Evolutionary conservation across 2,888 invertebrate species (phyloP).

Genomic region (Athetis lepigone): DNA sequence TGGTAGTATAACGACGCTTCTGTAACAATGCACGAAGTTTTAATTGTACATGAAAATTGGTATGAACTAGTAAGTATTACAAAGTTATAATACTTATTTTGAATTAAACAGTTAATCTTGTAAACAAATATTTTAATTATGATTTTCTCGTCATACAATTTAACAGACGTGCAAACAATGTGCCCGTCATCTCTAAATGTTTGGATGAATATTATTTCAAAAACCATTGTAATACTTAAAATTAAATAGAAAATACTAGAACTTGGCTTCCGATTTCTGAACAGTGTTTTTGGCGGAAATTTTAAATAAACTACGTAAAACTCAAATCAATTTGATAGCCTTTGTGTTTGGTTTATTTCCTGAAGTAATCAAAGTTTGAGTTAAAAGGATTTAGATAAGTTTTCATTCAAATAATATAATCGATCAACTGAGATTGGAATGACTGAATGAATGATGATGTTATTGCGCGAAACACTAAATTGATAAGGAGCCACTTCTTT

Average conservation of each 20-base stretch:
- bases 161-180: background rate
- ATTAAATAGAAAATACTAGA: slow-evolving; percentile 2
- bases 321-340: slow-evolving; percentile 7
- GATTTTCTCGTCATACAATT: background rate
- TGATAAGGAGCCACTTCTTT: too few species aligned
- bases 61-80: slow-evolving; percentile 7
- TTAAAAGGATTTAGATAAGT: background rate
- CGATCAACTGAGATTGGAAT: background rate
- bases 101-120: background rate
- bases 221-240: background rate
- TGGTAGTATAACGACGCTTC: background rate
- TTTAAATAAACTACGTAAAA: slow-evolving; percentile 23
- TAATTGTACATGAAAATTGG: slow-evolving; percentile 20
- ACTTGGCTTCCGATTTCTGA: slow-evolving; percentile 1
- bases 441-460: background rate
- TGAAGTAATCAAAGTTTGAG: slow-evolving; percentile 3
- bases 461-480: background rate
- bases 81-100: slow-evolving; percentile 3
- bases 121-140: background rate
- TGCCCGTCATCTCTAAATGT: background rate
- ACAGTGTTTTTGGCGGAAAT: background rate
- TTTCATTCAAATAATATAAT: slow-evolving; percentile 8
- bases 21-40: slow-evolving; percentile 10
- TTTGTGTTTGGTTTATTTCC: slow-evolving; percentile 8
- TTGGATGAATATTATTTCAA: background rate